These are phyloP conservation scores for Oligia latruncula DNA, from an alignment of 2,888 invertebrate species.

Conservation along the genomic window DNA sequence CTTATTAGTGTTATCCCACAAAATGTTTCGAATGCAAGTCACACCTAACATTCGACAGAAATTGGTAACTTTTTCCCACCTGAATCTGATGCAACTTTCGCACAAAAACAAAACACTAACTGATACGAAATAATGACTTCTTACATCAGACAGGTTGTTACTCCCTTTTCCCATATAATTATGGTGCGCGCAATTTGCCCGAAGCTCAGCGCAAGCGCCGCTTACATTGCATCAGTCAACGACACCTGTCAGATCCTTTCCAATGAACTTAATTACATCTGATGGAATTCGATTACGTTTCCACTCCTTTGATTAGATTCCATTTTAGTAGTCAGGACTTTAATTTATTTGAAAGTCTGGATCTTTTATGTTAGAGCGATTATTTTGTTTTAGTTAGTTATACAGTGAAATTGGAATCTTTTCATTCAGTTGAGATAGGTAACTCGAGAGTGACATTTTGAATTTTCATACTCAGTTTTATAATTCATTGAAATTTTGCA, in stretches of 20 bases:
- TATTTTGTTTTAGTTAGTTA: conserved; percentile 1
- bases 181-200: conserved; percentile 38
- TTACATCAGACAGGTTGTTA: conserved; percentile 74
- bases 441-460: neutral
- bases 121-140: conserved; percentile 71
- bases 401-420: conserved; percentile 2
- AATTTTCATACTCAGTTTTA: neutral
- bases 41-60: neutral
- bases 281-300: conserved; percentile 31
- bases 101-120: conserved; percentile 32
- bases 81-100: conserved; percentile 60
- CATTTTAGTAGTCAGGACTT: conserved; percentile 4
- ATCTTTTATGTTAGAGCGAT: conserved; percentile 4
- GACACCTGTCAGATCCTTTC: conserved; percentile 33
- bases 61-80: neutral
- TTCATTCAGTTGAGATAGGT: conserved; percentile 6
- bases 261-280: conserved; percentile 42
- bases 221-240: conserved; percentile 69
- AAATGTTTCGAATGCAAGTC: neutral
- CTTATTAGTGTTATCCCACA: neutral
- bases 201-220: conserved; percentile 56
- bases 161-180: conserved; percentile 54
- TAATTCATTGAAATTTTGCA: neutral
- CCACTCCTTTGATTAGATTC: conserved; percentile 26
- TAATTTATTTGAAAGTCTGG: conserved; percentile 27